Evolutionary conservation across 1,140 invertebrate species (phyloP).

Genomic region (Ips nitidus): DNA sequence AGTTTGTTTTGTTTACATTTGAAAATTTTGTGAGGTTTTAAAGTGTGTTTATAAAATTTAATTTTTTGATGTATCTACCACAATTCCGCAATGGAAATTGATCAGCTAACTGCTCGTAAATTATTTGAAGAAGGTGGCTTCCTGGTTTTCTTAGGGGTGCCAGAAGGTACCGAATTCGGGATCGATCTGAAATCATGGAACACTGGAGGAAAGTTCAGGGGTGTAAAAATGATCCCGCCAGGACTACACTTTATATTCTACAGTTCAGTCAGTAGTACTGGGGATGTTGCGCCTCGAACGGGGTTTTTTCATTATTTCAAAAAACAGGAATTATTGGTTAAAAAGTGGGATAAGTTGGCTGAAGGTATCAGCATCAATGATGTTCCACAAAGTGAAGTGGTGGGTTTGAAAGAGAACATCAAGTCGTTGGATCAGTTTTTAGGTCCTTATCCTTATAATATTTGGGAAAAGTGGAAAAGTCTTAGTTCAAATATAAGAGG

Average conservation of each 20-base stretch:
- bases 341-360: constrained; percentile 76
- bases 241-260: constrained; percentile 95
- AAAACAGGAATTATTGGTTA: constrained; percentile 80
- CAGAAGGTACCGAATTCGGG: constrained; percentile 89
- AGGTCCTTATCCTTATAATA: constrained; percentile 90
- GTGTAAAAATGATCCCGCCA: constrained; percentile 98
- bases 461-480: constrained; percentile 82
- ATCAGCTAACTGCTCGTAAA: constrained; percentile 73
- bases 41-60: too few species aligned
- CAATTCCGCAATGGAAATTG: constrained; percentile 57
- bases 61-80: too few species aligned
- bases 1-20: too few species aligned
- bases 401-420: constrained; percentile 70
- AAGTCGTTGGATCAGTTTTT: constrained; percentile 78
- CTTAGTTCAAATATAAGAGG: constrained; percentile 76
- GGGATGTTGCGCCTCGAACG: constrained; percentile 62
- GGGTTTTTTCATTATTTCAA: constrained; percentile 92
- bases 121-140: constrained; percentile 82
- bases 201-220: constrained; percentile 89
- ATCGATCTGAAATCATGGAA: constrained; percentile 95
- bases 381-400: constrained; percentile 61
- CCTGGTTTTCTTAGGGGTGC: constrained; percentile 81
- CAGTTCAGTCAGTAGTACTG: constrained; percentile 63
- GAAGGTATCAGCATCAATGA: constrained; percentile 68
- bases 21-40: too few species aligned